These are phyloP conservation scores for Palaemon carinicauda DNA, from an alignment of 1,140 invertebrate species.

Conservation along the genomic window DNA sequence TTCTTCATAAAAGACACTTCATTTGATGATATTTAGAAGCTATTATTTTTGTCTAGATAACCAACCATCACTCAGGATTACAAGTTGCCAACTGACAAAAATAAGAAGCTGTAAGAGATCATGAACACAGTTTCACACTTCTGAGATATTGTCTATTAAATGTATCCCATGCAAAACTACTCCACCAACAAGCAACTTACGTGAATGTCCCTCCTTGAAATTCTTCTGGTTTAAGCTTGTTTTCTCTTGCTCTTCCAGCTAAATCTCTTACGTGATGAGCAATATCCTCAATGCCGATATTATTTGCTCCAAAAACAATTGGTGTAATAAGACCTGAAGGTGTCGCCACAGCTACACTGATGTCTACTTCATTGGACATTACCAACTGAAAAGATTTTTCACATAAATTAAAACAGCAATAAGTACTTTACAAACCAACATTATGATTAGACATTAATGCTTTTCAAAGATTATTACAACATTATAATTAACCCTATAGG, in stretches of 20 bases:
- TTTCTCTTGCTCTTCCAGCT: conserved; percentile 70
- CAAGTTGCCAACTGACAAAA: too few species aligned
- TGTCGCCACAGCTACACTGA: conserved; percentile 74
- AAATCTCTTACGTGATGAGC: conserved; percentile 65
- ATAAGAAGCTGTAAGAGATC: too few species aligned
- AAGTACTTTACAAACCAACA: not conserved
- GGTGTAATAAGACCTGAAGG: conserved; percentile 76
- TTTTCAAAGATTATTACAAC: too few species aligned
- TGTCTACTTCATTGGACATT: conserved; percentile 67
- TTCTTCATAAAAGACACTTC: too few species aligned
- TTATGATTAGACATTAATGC: not conserved
- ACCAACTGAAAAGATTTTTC: conserved; percentile 54
- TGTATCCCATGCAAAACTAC: not conserved
- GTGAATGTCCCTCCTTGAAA: conserved; percentile 70
- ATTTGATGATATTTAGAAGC: too few species aligned
- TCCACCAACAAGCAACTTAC: conserved; percentile 58
- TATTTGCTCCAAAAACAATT: conserved; percentile 72
- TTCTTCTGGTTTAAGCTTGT: conserved; percentile 74
- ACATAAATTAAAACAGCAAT: not conserved
- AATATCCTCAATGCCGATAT: conserved; percentile 66
- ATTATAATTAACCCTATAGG: too few species aligned
- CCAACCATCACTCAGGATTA: too few species aligned
- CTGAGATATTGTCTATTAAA: not conserved
- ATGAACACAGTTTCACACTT: too few species aligned
- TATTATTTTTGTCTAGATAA: too few species aligned